Evolutionary conservation across 2,888 invertebrate genomes (phyloP), one percentile per base, ranked within the genome.

Genomic region (Acrobasis suavella): DNA sequence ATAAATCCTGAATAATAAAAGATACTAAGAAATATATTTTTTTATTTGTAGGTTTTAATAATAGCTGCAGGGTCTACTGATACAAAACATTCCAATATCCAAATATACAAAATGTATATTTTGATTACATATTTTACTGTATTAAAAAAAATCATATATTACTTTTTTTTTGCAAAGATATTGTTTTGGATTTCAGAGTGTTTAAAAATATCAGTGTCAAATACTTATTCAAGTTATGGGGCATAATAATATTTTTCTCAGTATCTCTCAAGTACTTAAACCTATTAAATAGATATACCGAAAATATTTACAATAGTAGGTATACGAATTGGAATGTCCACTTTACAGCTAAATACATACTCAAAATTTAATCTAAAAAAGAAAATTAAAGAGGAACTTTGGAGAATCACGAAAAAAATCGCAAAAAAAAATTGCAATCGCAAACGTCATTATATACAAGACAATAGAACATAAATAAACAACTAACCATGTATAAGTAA

Each of bases 311-410:
- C 75, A 77, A 71, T 67, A 70, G 68, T 67, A 69, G 61, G 59
- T 64, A 69, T 62, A 64, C 62, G 50, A 64, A 65, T 52, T 63
- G 64, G 62, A 68, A 70, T 66, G 60, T 65, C 60, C 62, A 67
- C 42, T 66, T 67, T 61, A 67, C 22, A 61, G 67, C 32, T 51
- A 62, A 62, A 52, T 32, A 32, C 32, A 50, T 65, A 32, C 8
- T 32, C 7, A 32, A 55, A 66, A 65, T 60, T 71, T 67, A 69
- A 68, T 64, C 65, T 70, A 72, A 49, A 64, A 65, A 78, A 78
- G 78, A 78, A 76, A 81, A 78, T 72, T 60, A 83, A 76, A 77
- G 77, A 87, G 88, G 88, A 88, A 87, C 87, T 87, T 86, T 85
- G 78, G 81, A 76, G 69, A 71, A 70, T 69, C 73, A 73, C 74